Conservation (phyloP, 2,888 invertebrate genomes). For the Aproaerema taeniolella region DNA sequence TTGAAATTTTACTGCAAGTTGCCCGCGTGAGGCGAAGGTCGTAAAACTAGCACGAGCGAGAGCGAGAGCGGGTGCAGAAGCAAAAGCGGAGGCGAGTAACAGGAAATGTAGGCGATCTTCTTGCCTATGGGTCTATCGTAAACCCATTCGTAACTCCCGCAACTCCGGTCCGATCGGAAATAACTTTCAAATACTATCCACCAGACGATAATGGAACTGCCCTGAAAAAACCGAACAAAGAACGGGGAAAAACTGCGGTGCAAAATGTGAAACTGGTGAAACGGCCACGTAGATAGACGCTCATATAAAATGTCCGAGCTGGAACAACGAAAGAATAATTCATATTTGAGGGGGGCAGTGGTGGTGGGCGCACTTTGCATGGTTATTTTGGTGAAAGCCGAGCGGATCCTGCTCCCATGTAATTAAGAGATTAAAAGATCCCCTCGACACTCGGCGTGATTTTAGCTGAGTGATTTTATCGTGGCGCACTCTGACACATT, state of each 20-base stretch:
- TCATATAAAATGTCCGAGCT: conserved; percentile 56
- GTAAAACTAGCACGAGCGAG: conserved; percentile 28
- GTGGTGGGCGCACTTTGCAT: conserved; percentile 45
- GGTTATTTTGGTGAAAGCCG: conserved; percentile 57
- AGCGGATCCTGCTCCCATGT: conserved; percentile 56
- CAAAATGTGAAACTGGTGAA: conserved; percentile 17
- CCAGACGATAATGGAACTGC: not conserved
- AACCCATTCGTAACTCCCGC: conserved; percentile 22
- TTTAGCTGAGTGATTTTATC: conserved; percentile 21
- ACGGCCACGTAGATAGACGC: conserved; percentile 36
- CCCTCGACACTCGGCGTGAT: conserved; percentile 37
- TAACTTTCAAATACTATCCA: conserved; percentile 12
- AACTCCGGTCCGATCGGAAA: conserved; percentile 17
- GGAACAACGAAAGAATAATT: conserved; percentile 62
- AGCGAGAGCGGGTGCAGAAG: conserved; percentile 4
- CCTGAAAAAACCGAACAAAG: conserved; percentile 5
- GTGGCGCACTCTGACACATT: not conserved
- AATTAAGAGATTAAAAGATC: conserved; percentile 72
- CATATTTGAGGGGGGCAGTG: conserved; percentile 48
- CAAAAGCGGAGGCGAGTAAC: conserved; percentile 29
- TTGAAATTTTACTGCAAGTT: conserved; percentile 55
- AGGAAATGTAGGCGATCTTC: conserved; percentile 29
- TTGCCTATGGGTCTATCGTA: conserved; percentile 36
- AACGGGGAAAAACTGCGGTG: conserved; percentile 1
- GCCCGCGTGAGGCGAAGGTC: conserved; percentile 34